Percentiles rank a stretch among this genome's conserved stretches.
These are phyloP conservation scores for Tylochromis polylepis DNA, from an alignment of 2,113 vertebrate genomes.

Conservation along the genomic window DNA sequence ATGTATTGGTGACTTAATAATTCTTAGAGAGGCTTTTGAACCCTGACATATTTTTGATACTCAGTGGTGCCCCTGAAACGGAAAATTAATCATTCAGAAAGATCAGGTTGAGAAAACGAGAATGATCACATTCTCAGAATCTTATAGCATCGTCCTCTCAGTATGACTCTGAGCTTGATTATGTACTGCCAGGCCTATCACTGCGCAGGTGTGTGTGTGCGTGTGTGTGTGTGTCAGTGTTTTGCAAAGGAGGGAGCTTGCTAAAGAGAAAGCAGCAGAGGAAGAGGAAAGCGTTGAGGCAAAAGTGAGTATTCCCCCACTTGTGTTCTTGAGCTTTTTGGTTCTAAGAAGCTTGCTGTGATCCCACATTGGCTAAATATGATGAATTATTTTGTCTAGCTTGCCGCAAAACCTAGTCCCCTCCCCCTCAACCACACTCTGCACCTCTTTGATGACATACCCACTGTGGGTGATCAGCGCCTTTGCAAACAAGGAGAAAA, in stretches of 20 bases:
- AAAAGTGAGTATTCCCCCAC: conserved; percentile 36
- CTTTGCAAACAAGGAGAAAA: neutral
- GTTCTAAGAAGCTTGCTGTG: conserved; percentile 58
- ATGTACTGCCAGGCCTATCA: neutral
- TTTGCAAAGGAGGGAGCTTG: neutral
- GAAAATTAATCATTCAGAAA: conserved; percentile 67
- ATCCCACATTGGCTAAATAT: conserved; percentile 30
- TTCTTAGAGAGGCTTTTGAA: conserved; percentile 72
- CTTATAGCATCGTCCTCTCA: conserved; percentile 37
- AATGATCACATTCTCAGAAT: conserved; percentile 59
- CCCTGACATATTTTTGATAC: conserved; percentile 16
- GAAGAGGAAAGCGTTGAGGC: conserved; percentile 6
- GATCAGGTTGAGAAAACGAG: conserved; percentile 22
- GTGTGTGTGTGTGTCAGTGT: conserved; percentile 3
- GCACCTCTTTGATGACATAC: conserved; percentile 24
- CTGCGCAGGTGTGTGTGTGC: conserved; percentile 4
- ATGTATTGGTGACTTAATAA: conserved; percentile 13
- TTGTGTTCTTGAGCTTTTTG: neutral
- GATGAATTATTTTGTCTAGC: conserved; percentile 24
- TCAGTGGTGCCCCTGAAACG: neutral
- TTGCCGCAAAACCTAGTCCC: conserved; percentile 6
- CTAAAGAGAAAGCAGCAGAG: neutral
- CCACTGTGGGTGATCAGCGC: conserved; percentile 4
- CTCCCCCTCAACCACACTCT: conserved; percentile 40
- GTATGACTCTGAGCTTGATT: conserved; percentile 51